Base-by-base conservation (phyloP, 1,140 invertebrate species). In the Drosophila teissieri region DNA sequence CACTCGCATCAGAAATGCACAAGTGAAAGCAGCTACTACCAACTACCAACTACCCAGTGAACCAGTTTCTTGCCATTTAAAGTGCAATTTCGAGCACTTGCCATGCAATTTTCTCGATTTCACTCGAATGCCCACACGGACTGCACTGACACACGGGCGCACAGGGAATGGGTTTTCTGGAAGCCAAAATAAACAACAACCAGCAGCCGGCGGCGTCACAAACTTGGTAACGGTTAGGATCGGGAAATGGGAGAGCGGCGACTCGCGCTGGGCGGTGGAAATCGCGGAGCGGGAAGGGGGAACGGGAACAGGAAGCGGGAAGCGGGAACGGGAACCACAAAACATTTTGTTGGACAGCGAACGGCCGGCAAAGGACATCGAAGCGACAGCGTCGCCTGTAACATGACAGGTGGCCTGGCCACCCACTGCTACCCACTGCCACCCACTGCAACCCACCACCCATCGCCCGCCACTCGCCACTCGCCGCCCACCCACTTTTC, bases 271-370 rank as follows among this genome's bases (percentile, higher is more conserved):
- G 1, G 36, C 8, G 8, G 15, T 8, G 17, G 1, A 22, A 60
- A 12, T 24, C 31, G 58, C 51, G 51, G 22, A 63, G 54, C 37
- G 44, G 45, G 36, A n/a, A 49, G 24, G 55, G 81, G 74, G 78
- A 82, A 85, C 76, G 70, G 83, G 84, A 88, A 89, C 84, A 0
- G 37, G 37, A 6, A 39, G 0, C 36, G 36, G 36, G 36, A 12
- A 62, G 27, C 58, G 81, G 74, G 78, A 82, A 85, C 76, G 70
- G 83, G 84, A 88, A 89, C 84, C 84, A 89, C 84, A 89, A 89
- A 89, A 89, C 84, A 89, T 89, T 89, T 89, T 89, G 84, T 89
- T 89, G 84, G 84, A 89, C 84, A 88, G 79, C 83, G 80, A 85
- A 88, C 80, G 68, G 80, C 85, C 80, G 80, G 76, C 84, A 89